A percentile compares a stretch with the other conserved stretches of the same genome.
These are phyloP conservation scores for Pogonocichla stellata DNA, from an alignment of 2,113 vertebrate genomes.

Conservation along the genomic window DNA sequence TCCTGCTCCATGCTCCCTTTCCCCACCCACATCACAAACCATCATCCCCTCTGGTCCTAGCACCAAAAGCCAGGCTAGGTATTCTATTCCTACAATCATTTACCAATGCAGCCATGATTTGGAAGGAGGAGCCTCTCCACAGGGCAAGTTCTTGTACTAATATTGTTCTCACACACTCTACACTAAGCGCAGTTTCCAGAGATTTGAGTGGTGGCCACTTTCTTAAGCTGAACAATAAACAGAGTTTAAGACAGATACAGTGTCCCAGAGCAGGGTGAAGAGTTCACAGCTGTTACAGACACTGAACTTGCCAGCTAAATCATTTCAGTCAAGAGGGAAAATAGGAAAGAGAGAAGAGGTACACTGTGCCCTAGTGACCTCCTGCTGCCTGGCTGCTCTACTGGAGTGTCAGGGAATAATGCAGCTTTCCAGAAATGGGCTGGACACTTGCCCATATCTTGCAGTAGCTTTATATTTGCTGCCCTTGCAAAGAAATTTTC, in stretches of 20 bases:
- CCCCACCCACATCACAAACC: neutral
- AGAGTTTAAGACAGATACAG: neutral
- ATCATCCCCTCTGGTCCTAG: neutral
- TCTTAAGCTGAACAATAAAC: constrained; percentile 31
- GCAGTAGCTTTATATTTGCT: constrained; percentile 36
- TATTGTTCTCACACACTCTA: neutral
- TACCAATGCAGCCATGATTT: neutral
- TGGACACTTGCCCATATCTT: constrained; percentile 14
- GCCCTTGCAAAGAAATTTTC: constrained; percentile 57
- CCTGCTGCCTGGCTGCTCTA: neutral
- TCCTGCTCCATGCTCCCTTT: neutral
- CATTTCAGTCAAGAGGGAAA: constrained; percentile 25
- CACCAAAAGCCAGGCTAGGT: neutral
- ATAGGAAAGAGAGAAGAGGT: neutral
- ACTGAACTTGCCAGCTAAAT: constrained; percentile 20
- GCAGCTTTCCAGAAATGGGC: constrained; percentile 1
- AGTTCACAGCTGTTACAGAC: constrained; percentile 33
- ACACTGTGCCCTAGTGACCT: neutral
- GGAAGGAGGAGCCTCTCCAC: neutral
- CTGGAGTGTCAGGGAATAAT: neutral
- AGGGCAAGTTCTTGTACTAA: neutral
- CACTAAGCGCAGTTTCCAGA: neutral
- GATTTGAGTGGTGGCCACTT: neutral
- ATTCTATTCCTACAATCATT: neutral
- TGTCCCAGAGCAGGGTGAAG: constrained; percentile 1